Evolutionary conservation across 2,797 vertebrate species (phyloP).

Genomic region (Pitangus sulphuratus): DNA sequence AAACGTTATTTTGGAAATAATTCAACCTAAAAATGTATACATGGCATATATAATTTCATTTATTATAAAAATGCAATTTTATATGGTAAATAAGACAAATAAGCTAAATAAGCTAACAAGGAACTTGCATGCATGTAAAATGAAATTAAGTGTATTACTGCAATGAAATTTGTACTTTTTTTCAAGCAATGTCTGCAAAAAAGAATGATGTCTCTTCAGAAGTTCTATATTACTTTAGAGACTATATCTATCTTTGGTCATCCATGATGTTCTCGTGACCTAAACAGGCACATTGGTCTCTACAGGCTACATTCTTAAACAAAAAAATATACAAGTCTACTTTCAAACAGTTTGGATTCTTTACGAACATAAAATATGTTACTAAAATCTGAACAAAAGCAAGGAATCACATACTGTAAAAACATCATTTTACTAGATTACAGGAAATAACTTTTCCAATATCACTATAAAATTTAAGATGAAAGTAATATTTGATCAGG

Average conservation of each 20-base stretch:
- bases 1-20: background rate
- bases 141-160: background rate
- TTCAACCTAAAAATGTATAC: background rate
- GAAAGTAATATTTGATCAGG: background rate
- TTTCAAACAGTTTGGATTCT: background rate
- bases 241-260: background rate
- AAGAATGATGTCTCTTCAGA: background rate
- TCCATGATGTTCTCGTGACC: background rate
- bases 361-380: background rate
- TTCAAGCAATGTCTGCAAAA: background rate
- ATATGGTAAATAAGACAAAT: background rate
- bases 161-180: background rate
- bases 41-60: background rate
- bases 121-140: background rate
- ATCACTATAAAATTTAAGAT: background rate
- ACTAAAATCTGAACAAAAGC: background rate
- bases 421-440: background rate
- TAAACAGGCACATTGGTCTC: background rate
- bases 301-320: background rate
- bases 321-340: background rate
- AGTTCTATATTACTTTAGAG: background rate
- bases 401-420: background rate
- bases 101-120: background rate
- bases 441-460: background rate
- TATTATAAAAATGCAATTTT: background rate